Percentiles rank a stretch among this genome's conserved stretches.
Conservation (phyloP, 2,888 invertebrate species). For the Ophioninae sp. region DNA sequence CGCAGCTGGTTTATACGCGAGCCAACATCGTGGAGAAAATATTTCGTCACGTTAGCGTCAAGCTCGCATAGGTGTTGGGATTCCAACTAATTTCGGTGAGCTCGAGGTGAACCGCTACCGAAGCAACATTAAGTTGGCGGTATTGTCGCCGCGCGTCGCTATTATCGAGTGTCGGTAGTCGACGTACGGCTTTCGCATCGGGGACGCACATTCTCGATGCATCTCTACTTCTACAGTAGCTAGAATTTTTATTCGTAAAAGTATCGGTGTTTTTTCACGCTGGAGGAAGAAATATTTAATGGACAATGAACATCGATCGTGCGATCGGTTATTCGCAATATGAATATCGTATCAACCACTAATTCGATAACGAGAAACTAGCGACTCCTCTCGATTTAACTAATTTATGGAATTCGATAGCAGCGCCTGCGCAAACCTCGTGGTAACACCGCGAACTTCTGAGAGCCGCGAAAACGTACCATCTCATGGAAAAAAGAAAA, state of each 20-base stretch:
- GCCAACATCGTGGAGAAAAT: constrained; percentile 13
- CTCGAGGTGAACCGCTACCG: neutral
- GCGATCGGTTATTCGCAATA: neutral
- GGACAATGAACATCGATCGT: neutral
- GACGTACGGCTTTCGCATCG: too few relatives aligned
- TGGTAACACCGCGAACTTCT: neutral
- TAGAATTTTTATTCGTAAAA: too few relatives aligned
- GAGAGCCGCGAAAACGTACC: neutral
- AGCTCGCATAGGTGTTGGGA: neutral
- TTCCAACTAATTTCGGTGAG: neutral
- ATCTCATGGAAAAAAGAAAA: neutral
- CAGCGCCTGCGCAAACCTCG: neutral
- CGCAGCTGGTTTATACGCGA: constrained; percentile 6
- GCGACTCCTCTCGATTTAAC: neutral
- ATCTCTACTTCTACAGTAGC: too few relatives aligned
- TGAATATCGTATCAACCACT: neutral
- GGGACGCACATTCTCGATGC: too few relatives aligned
- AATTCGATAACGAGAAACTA: neutral
- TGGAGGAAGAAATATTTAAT: neutral
- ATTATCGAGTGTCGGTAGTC: too few relatives aligned
- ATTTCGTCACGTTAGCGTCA: constrained; percentile 17
- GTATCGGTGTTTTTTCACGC: neutral
- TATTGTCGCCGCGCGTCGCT: neutral
- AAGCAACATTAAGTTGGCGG: too few relatives aligned
- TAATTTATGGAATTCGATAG: neutral